Percentiles rank a stretch among this genome's conserved stretches.
phyloP scores from a whole-genome alignment of 2,113 vertebrate genomes.

The Lagopus muta region DNA sequence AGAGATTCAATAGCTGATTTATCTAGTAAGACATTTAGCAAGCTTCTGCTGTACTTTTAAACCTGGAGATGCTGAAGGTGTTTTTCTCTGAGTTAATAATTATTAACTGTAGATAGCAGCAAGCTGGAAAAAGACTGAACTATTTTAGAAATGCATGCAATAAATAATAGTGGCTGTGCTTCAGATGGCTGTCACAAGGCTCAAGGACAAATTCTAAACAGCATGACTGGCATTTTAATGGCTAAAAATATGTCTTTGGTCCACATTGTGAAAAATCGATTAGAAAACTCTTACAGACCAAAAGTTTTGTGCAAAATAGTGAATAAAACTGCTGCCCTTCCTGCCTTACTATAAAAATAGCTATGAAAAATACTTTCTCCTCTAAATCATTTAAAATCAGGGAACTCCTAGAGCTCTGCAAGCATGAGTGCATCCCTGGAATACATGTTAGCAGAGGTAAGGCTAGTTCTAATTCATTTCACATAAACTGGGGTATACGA shows the following conservation, averaged over 20 bases:
- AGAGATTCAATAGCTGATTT: neutral
- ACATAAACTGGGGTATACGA: neutral
- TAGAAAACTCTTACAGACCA: neutral
- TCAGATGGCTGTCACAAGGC: neutral
- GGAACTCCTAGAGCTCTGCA: neutral
- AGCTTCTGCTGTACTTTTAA: neutral
- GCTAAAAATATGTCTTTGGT: neutral
- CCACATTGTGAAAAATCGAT: neutral
- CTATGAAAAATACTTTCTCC: neutral
- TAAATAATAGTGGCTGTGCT: neutral
- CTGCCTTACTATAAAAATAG: neutral
- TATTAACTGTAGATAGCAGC: neutral
- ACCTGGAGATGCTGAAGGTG: neutral
- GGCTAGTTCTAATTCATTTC: neutral
- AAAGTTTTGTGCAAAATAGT: neutral
- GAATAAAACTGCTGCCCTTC: neutral
- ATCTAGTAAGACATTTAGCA: neutral
- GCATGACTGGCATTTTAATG: neutral
- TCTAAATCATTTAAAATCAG: neutral
- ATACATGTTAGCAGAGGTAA: neutral
- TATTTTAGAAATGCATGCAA: neutral
- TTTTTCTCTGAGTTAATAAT: neutral
- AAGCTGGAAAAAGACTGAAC: neutral
- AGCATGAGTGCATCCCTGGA: neutral
- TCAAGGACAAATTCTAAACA: conserved; percentile 28